Percentiles rank a stretch among this genome's conserved stretches.
Evolutionary conservation across 1,140 invertebrate genomes (phyloP).

Genomic region (Drosophila persimilis): DNA sequence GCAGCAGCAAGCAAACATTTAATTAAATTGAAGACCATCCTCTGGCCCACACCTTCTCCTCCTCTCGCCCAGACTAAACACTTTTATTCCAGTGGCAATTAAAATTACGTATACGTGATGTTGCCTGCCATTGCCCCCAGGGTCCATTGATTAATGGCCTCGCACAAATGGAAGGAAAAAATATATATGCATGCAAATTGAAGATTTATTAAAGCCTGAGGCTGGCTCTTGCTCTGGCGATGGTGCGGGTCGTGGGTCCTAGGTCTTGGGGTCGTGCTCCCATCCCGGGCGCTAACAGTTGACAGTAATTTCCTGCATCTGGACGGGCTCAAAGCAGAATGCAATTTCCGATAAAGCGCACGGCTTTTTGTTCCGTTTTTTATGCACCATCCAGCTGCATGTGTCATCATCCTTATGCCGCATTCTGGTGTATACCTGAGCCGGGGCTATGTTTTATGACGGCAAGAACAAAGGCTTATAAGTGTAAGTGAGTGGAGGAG

Average conservation of each 20-base stretch:
- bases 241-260: background rate
- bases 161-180: constrained; percentile 15
- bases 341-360: constrained; percentile 69
- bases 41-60: background rate
- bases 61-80: constrained; percentile 39
- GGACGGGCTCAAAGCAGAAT: constrained; percentile 65
- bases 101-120: constrained; percentile 58
- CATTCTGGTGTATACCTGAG: constrained; percentile 12
- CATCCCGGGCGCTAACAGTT: constrained; percentile 45
- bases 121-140: constrained; percentile 32
- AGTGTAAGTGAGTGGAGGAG: constrained; percentile 18
- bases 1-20: constrained; percentile 47
- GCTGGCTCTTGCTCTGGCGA: background rate
- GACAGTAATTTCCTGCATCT: constrained; percentile 70
- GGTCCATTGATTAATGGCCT: constrained; percentile 49
- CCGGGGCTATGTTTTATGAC: constrained; percentile 51
- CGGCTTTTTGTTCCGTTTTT: constrained; percentile 30
- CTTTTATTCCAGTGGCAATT: constrained; percentile 56
- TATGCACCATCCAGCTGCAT: constrained; percentile 41
- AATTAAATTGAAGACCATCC: constrained; percentile 46
- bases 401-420: constrained; percentile 26
- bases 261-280: constrained; percentile 12
- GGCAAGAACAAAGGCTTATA: constrained; percentile 36
- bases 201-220: constrained; percentile 49
- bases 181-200: constrained; percentile 22